Conservation (phyloP, 1,140 invertebrate genomes). For the Varroa destructor region DNA sequence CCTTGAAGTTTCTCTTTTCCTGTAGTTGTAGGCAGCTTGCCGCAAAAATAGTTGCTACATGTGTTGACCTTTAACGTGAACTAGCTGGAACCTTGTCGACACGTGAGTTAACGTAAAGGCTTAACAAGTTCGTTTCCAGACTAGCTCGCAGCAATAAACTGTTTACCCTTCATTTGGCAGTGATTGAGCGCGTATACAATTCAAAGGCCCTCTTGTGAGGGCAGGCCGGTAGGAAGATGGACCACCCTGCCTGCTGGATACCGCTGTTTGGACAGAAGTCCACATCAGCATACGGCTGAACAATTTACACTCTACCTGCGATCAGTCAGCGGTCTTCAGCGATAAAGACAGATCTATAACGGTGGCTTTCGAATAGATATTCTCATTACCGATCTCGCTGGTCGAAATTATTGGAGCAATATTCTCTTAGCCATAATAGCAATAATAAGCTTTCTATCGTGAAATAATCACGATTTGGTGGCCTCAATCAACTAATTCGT, state of each 20-base stretch:
- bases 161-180: constrained; percentile 10
- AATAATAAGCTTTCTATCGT: no score
- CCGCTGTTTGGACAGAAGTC: constrained; percentile 19
- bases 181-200: not conserved
- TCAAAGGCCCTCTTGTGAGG: not conserved
- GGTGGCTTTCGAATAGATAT: no score
- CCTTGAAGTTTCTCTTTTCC: not conserved
- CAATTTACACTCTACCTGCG: not conserved
- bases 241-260: not conserved
- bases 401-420: no score
- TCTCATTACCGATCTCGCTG: no score
- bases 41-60: not conserved
- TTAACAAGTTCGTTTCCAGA: not conserved
- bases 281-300: constrained; percentile 18
- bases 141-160: not conserved
- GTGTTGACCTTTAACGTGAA: not conserved
- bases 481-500: no score
- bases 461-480: no score
- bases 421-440: no score
- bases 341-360: no score
- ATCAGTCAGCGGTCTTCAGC: not conserved
- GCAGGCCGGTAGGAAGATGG: not conserved
- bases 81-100: not conserved
- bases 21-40: not conserved
- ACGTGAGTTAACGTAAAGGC: not conserved